Evolutionary conservation across 2,888 invertebrate genomes (phyloP).

Genomic region (Leistus spinibarbis): DNA sequence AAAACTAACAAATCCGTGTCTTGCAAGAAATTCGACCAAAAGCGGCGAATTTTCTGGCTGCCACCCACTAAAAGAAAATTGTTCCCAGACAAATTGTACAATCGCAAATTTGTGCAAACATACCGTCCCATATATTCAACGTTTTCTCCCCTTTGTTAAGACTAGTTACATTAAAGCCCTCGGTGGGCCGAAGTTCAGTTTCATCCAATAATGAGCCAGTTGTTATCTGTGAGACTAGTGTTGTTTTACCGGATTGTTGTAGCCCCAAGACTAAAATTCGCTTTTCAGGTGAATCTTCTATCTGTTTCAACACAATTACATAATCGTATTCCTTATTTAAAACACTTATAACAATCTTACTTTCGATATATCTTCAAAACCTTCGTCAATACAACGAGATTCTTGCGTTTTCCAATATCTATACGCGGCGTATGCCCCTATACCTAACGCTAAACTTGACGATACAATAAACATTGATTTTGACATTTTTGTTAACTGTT

Average conservation of each 20-base stretch:
- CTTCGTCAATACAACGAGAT: conserved; percentile 55
- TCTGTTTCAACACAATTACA: conserved; percentile 45
- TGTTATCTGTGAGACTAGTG: conserved; percentile 52
- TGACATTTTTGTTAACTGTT: conserved; percentile 42
- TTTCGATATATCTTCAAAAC: conserved; percentile 56
- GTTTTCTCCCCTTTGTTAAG: conserved; percentile 49
- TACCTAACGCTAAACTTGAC: conserved; percentile 51
- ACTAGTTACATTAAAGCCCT: conserved; percentile 53
- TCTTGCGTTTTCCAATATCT: conserved; percentile 55
- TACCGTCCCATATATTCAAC: conserved; percentile 55
- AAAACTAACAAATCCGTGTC: conserved; percentile 57
- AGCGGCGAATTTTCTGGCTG: conserved; percentile 50
- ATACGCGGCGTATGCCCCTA: conserved; percentile 55
- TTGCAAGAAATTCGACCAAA: conserved; percentile 55
- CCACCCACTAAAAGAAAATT: conserved; percentile 51
- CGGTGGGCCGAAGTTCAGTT: conserved; percentile 45
- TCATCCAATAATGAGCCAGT: conserved; percentile 17
- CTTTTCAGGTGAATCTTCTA: conserved; percentile 54
- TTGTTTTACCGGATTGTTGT: conserved; percentile 55
- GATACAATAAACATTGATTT: conserved; percentile 44
- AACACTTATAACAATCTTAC: conserved; percentile 45
- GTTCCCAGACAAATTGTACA: not conserved
- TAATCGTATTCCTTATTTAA: not conserved
- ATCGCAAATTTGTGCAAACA: not conserved
- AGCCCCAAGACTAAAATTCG: conserved; percentile 54